Base-by-base conservation (phyloP, 2,888 invertebrate species). In the Ceriagrion tenellum region DNA sequence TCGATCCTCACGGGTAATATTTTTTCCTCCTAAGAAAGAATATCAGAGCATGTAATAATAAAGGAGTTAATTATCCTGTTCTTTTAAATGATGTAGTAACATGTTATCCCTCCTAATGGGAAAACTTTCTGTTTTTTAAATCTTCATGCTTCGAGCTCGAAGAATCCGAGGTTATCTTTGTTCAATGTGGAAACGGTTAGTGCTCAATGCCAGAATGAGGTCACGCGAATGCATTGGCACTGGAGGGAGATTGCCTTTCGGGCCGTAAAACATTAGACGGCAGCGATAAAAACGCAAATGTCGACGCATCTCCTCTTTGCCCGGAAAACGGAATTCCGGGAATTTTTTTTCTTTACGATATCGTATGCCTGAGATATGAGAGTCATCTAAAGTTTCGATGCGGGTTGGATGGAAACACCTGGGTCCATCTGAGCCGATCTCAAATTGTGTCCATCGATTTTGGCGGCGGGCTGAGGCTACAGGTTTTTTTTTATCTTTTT, bases 361-460 rank as follows among this genome's bases (percentile, higher is more conserved):
- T 81, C 35, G 81, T 81, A 81, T 35, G 30, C 81, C 81, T 81
- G 81, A 81, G 81, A 81, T 81, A 81, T 81, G 81, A 81, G 81
- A 81, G 81, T n/a, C 81, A 81, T 81, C 81, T 35, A 35, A 81
- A 81, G 81, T 81, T 81, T 81, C 35, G 81, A 81, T 81, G 35
- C 26, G 81, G 81, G 81, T 35, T 35, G 81, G 30, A 81, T 35
- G 81, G 35, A 16, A 81, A 81, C 81, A 81, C 81, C 81, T 81
- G 81, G 35, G 81, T 35, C 81, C 81, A 81, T 81, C 81, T 35
- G 59, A 59, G 81, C 81, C 81, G 81, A 81, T n/a, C 35, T 35
- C 81, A 81, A 81, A 81, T 81, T 35, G 81, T 81, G 81, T 81
- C 81, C 81, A 81, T 81, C 81, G 81, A 81, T 81, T 81, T 81